Base-by-base conservation (phyloP, 2,797 vertebrate genomes). In the Pangasius sanitwongsei region DNA sequence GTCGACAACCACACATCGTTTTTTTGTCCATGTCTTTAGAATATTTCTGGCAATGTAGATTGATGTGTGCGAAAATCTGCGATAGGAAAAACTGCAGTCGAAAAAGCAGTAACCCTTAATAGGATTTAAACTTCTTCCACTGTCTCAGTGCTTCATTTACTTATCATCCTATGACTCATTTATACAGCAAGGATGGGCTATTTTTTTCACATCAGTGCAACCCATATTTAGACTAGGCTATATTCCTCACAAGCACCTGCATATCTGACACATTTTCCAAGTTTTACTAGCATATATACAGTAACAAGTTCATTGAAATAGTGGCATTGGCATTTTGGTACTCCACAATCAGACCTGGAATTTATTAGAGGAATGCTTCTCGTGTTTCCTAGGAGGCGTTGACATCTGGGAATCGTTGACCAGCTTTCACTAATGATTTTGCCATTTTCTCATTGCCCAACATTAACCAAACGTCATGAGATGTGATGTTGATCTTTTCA, bases 81-180 rank as follows among this genome's bases (percentile, higher is more conserved):
- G 31, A n/a, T 83, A 48, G 11, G 83, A 70, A 37, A 86, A 57
- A 67, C 25, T 44, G 80, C 48, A 59, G 6, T 50, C n/a, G 18
- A 67, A 75, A 78, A 87, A 78, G 78, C 37, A 69, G 13, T 61
- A 31, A 55, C 20, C 16, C 63, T 31, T 84, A 44, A 83, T 28
- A n/a, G 37, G 23, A 83, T 69, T 67, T 70, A 41, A 70, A 31
- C 65, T 84, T 50, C 50, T 50, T 87, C 20, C 3, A 84, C 67
- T 81, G 72, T 75, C 86, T 83, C 37, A 83, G 37, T 75, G 65
- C 50, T 13, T 67, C 61, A 69, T 81, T 81, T 87, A 80, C 48
- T 87, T 59, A 61, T 20, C 86, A 67, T 37, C 48, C 15, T 89
- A 83, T 93, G 91, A 93, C 90, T 93, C 92, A 93, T 92, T 92